Evolutionary conservation across 1,140 invertebrate species (phyloP).

Genomic region (Luehdorfia chinensis): DNA sequence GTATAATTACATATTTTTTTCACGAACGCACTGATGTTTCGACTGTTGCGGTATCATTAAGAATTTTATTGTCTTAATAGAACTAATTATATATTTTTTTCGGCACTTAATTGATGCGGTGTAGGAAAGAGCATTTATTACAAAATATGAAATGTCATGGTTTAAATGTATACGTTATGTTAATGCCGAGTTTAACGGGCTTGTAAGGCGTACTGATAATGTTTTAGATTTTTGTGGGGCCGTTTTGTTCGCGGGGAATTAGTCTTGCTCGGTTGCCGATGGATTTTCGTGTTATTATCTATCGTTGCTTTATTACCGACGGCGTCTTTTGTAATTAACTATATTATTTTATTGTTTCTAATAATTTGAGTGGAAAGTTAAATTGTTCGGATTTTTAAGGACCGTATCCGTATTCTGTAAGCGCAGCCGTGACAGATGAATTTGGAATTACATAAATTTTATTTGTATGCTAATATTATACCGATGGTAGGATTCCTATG

Average conservation of each 20-base stretch:
- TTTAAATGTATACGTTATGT: slow-evolving; percentile 73
- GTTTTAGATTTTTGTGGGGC: slow-evolving; percentile 53
- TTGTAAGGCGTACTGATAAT: slow-evolving; percentile 59
- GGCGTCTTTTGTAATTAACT: slow-evolving; percentile 35
- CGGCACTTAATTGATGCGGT: slow-evolving; percentile 71
- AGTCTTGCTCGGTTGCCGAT: slow-evolving; percentile 65
- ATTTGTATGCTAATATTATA: too few relatives aligned
- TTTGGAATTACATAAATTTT: too few relatives aligned
- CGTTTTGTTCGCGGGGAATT: slow-evolving; percentile 73
- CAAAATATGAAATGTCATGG: slow-evolving; percentile 76
- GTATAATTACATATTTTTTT: slow-evolving; percentile 75
- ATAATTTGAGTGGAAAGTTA: slow-evolving; percentile 57
- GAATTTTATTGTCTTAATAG: slow-evolving; percentile 76
- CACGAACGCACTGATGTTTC: slow-evolving; percentile 70
- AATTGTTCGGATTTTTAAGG: slow-evolving; percentile 21
- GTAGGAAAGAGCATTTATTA: slow-evolving; percentile 71
- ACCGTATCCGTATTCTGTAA: neutral
- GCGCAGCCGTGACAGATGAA: too few relatives aligned
- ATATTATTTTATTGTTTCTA: slow-evolving; percentile 61
- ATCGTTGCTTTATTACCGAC: slow-evolving; percentile 39
- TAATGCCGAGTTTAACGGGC: slow-evolving; percentile 65
- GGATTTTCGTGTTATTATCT: slow-evolving; percentile 59
- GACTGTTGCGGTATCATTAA: slow-evolving; percentile 73
- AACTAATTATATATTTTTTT: slow-evolving; percentile 76
- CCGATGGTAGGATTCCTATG: too few relatives aligned